Evolutionary conservation across 2,888 invertebrate species (phyloP).

Genomic region (Augochlorella aurata): DNA sequence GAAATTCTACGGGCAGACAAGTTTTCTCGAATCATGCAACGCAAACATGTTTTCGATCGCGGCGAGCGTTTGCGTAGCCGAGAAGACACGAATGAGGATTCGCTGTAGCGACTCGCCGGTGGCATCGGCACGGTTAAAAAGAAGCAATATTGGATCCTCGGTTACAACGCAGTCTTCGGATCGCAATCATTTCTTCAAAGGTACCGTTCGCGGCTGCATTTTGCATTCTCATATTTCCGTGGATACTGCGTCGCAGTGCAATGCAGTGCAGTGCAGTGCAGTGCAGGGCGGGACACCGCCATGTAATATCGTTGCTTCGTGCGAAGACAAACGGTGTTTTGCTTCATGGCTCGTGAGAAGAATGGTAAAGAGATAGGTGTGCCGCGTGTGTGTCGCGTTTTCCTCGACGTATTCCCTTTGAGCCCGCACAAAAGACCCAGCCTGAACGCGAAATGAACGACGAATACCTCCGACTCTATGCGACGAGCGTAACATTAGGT

Average conservation of each 20-base stretch:
- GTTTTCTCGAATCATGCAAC: background rate
- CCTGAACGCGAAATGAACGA: slow-evolving; percentile 47
- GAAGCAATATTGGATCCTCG: slow-evolving; percentile 47
- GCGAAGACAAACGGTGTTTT: slow-evolving; percentile 56
- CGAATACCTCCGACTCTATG: slow-evolving; percentile 2
- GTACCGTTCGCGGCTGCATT: slow-evolving; percentile 29
- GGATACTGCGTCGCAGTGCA: slow-evolving; percentile 17
- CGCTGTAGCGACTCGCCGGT: background rate
- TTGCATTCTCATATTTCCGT: slow-evolving; percentile 49
- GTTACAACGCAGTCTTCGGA: slow-evolving; percentile 29
- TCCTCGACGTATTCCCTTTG: slow-evolving; percentile 59
- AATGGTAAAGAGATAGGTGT: slow-evolving; percentile 52
- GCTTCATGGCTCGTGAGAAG: slow-evolving; percentile 48
- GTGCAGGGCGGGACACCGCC: background rate
- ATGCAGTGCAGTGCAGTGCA: background rate
- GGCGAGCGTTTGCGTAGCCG: background rate
- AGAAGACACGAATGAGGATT: background rate
- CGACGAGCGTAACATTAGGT: background rate
- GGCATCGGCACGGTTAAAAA: slow-evolving; percentile 11
- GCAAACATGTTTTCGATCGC: background rate
- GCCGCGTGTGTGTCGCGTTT: slow-evolving; percentile 8
- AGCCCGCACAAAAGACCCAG: slow-evolving; percentile 41
- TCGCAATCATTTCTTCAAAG: slow-evolving; percentile 60
- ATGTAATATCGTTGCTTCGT: slow-evolving; percentile 46
- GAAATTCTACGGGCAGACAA: no score